Conservation (phyloP, 2,113 vertebrate genomes). For the Panurus biarmicus region DNA sequence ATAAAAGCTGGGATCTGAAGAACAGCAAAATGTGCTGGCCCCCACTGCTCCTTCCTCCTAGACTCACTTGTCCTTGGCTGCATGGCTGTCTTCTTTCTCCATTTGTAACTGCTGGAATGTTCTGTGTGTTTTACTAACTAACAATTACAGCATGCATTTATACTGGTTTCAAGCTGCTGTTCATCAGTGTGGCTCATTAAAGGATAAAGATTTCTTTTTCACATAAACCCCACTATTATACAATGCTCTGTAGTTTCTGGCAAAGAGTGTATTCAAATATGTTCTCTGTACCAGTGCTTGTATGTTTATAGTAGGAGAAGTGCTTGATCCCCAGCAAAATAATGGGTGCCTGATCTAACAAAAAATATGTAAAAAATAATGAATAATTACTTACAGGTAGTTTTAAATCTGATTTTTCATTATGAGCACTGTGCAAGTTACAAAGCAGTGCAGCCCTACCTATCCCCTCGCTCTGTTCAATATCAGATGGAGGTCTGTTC, state of each 20-base stretch:
- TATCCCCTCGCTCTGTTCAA: not conserved
- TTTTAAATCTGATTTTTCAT: not conserved
- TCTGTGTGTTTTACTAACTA: not conserved
- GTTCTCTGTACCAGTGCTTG: not conserved
- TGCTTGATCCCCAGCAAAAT: not conserved
- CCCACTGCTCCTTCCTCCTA: not conserved
- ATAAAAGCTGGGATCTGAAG: not conserved
- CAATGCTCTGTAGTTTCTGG: not conserved
- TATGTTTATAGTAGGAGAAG: not conserved
- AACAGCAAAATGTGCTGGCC: not conserved
- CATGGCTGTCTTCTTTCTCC: not conserved
- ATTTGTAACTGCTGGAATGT: not conserved
- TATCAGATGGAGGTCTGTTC: not conserved
- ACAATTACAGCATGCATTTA: not conserved
- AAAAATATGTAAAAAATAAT: not conserved
- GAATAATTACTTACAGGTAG: not conserved
- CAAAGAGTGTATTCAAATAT: not conserved
- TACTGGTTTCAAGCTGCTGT: not conserved
- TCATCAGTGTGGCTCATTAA: not conserved
- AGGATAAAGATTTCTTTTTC: constrained; percentile 6
- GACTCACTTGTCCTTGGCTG: not conserved
- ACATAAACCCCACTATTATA: not conserved
- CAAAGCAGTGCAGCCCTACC: not conserved
- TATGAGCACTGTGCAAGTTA: not conserved
- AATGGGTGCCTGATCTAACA: not conserved